Evolutionary conservation across 2,888 invertebrate species (phyloP), one percentile per base, ranked within the genome.

Genomic region (Callosobruchus maculatus): DNA sequence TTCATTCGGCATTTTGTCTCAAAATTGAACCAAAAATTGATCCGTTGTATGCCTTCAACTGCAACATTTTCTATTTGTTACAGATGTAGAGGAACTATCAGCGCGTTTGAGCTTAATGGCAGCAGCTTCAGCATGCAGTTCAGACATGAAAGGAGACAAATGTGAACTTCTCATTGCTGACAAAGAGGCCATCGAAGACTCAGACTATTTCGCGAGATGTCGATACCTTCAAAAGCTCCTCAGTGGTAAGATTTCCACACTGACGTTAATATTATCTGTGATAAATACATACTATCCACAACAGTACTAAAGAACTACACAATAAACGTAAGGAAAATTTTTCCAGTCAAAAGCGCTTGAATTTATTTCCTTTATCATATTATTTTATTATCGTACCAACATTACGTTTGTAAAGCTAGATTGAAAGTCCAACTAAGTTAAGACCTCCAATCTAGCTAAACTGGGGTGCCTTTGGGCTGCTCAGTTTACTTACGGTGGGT

Each of bases 31-130:
- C 26, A 26, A n/a, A n/a, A n/a, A n/a, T n/a, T n/a, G n/a, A n/a
- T n/a, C n/a, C n/a, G n/a, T n/a, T 49, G 1, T 49, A 18, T 18
- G 30, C 20, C 26, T n/a, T n/a, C n/a, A 71, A 7, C 30, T 71
- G 22, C 22, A 22, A 67, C 21, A 68, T 67, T 68, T 20, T 20
- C 30, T 13, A 74, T 80, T 82, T 83, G 72, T 88, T 90, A 83
- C 90, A 91, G 93, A 93, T 86, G 91, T 92, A 80, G 92, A 93
- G 85, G 93, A 93, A 85, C 88, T 93, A 82, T 92, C 93, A 80
- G 92, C 92, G 71, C 90, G 91, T 84, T 87, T 93, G 84, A 92
- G 91, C 83, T 86, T 93, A 78, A 92, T 93, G 92, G 88, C 89
- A 70, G 88, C 89, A 74, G 85, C 88, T 22, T 22, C 71, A 21